These are phyloP conservation scores for Mola mola DNA, from an alignment of 2,113 vertebrate species.

Conservation along the genomic window DNA sequence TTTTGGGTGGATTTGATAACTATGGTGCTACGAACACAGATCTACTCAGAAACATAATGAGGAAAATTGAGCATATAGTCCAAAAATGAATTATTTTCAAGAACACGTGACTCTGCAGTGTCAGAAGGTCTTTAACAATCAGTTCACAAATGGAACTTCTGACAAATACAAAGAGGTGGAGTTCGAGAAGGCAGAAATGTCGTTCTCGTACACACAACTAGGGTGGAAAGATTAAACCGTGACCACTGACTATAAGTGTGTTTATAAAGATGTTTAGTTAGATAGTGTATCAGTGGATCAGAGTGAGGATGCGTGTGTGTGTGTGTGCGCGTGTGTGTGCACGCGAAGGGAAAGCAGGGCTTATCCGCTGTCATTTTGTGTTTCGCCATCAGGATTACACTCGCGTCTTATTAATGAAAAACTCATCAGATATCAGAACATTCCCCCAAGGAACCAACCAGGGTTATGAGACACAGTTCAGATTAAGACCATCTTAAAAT, in stretches of 20 bases:
- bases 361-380: slow-evolving; percentile 78
- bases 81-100: too few species aligned
- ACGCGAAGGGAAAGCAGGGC: slow-evolving; percentile 41
- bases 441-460: slow-evolving; percentile 60
- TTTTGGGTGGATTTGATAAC: too few species aligned
- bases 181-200: slow-evolving; percentile 16
- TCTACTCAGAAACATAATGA: too few species aligned
- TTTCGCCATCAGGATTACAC: slow-evolving; percentile 75
- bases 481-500: slow-evolving; percentile 53
- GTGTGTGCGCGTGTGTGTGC: slow-evolving; percentile 37
- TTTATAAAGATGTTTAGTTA: slow-evolving; percentile 56
- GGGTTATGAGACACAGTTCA: slow-evolving; percentile 77
- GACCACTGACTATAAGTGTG: slow-evolving; percentile 18
- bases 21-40: too few species aligned
- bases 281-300: slow-evolving; percentile 47
- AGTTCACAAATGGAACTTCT: too few species aligned
- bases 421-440: slow-evolving; percentile 81
- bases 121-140: too few species aligned
- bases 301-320: slow-evolving; percentile 36
- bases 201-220: slow-evolving; percentile 19
- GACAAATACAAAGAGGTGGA: too few species aligned
- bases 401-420: slow-evolving; percentile 80
- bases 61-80: too few species aligned
- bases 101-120: too few species aligned
- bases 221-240: slow-evolving; percentile 38